These are phyloP conservation scores for Harpagifer antarcticus DNA, from an alignment of 2,797 vertebrate genomes.

Conservation along the genomic window DNA sequence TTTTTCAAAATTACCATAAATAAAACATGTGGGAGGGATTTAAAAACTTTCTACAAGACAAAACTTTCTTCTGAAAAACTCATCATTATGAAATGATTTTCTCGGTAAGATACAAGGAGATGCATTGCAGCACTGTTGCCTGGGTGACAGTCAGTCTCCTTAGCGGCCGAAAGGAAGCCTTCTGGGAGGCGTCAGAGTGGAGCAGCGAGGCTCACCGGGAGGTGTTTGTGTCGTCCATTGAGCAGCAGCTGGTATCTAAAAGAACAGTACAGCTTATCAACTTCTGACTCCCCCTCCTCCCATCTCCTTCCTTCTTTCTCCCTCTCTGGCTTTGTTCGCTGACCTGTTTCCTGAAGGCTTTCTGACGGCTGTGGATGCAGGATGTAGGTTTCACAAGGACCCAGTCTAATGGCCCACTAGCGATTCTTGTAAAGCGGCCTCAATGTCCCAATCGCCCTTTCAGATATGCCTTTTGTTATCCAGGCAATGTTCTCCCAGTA, in stretches of 20 bases:
- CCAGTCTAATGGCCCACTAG: constrained; percentile 28
- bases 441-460: background rate
- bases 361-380: constrained; percentile 53
- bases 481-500: background rate
- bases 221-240: constrained; percentile 68
- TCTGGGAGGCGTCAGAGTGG: constrained; percentile 55
- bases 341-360: constrained; percentile 79
- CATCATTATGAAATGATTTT: background rate
- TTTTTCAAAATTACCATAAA: background rate
- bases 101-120: background rate
- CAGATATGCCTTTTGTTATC: constrained; percentile 25
- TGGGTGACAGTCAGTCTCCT: constrained; percentile 54
- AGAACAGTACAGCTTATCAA: constrained; percentile 76
- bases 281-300: constrained; percentile 55
- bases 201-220: constrained; percentile 57
- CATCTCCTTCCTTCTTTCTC: constrained; percentile 37
- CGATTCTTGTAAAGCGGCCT: background rate
- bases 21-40: background rate
- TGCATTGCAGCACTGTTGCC: constrained; percentile 54
- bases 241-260: constrained; percentile 77
- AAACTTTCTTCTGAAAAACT: background rate
- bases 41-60: no score
- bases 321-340: constrained; percentile 64
- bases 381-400: constrained; percentile 51
- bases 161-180: constrained; percentile 53